A percentile compares a stretch with the other conserved stretches of the same genome.
phyloP scores from a whole-genome alignment of 2,113 vertebrate genomes.

The Actenoides hombroni region DNA sequence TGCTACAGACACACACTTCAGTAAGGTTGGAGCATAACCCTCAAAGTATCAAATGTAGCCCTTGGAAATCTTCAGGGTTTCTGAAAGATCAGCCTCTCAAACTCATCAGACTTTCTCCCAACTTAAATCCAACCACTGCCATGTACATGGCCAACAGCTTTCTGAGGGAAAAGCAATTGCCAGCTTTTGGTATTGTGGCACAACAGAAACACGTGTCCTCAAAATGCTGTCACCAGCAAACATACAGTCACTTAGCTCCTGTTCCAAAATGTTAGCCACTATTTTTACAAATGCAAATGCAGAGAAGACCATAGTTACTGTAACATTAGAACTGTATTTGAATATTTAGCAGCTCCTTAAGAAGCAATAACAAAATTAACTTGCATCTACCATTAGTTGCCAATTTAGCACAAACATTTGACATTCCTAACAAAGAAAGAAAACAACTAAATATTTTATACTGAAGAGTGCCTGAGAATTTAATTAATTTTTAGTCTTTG shows the following conservation, averaged over 20 bases:
- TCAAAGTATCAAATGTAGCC: background rate
- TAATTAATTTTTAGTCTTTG: slow-evolving; percentile 61
- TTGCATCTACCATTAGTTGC: background rate
- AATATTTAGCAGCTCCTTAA: background rate
- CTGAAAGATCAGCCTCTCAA: background rate
- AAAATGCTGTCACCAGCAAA: background rate
- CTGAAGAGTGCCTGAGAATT: background rate
- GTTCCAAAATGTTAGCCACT: background rate
- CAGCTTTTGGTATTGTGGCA: background rate
- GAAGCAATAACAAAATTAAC: slow-evolving; percentile 9
- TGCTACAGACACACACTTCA: background rate
- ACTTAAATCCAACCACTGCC: background rate
- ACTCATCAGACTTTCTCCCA: background rate
- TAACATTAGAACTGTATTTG: background rate
- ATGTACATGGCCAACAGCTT: background rate
- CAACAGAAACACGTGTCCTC: background rate
- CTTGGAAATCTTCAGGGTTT: background rate
- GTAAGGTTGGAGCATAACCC: background rate
- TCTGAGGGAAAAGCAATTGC: background rate
- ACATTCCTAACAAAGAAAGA: slow-evolving; percentile 18
- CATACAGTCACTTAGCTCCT: background rate
- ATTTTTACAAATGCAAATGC: background rate
- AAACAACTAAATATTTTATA: background rate
- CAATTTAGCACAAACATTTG: background rate
- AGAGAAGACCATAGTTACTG: background rate